Evolutionary conservation across 2,797 vertebrate genomes (phyloP).

Genomic region (Gila robusta): DNA sequence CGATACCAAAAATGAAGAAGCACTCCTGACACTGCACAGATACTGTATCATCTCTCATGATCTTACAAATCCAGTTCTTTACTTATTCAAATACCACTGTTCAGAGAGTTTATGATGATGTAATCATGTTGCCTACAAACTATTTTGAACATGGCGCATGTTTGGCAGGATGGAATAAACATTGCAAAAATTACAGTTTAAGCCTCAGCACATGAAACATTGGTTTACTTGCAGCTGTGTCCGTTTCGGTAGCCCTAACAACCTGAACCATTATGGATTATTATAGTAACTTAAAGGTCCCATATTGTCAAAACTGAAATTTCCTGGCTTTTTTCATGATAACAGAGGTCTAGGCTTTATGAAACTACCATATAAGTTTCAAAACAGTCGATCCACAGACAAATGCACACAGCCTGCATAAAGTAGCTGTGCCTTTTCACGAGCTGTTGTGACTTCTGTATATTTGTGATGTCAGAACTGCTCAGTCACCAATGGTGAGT

Average conservation of each 20-base stretch:
- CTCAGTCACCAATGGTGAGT: too few species aligned
- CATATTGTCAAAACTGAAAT: too few species aligned
- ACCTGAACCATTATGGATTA: not conserved
- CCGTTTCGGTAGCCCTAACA: not conserved
- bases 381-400: too few species aligned
- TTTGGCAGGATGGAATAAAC: not conserved
- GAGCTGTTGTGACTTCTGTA: too few species aligned
- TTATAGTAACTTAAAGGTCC: not conserved
- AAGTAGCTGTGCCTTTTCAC: too few species aligned
- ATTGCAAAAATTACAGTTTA: not conserved
- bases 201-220: not conserved
- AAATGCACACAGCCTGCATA: too few species aligned
- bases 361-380: too few species aligned
- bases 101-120: not conserved
- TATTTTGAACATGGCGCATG: not conserved
- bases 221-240: slow-evolving; percentile 7
- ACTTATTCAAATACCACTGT: not conserved
- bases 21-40: not conserved
- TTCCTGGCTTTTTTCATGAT: too few species aligned
- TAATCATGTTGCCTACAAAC: not conserved
- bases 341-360: too few species aligned
- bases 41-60: not conserved
- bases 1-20: too few species aligned
- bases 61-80: not conserved
- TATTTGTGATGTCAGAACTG: too few species aligned